Conservation (phyloP, 2,113 vertebrate species). For the human (Homo sapiens) region GRCh38 chr4:143223001-143223500, state of each 20-base stretch:
- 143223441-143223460: neutral
- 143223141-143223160: neutral
- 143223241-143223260: neutral
- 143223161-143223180: neutral
- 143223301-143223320: neutral
- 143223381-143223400: neutral
- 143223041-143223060: neutral
- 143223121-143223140: neutral
- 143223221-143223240: neutral
- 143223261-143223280: neutral
- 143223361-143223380: neutral
- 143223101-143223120: neutral
- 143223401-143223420: neutral
- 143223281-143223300: neutral
- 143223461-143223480: neutral
- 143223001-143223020: neutral
- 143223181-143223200: neutral
- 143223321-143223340: neutral
- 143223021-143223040: neutral
- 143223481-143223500: neutral
- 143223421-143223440: neutral
- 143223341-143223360: neutral
- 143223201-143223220: neutral
- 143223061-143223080: neutral
- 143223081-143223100: neutral